Evolutionary conservation across 1,140 invertebrate species (phyloP).

Genomic region (Euborellia annulipes): DNA sequence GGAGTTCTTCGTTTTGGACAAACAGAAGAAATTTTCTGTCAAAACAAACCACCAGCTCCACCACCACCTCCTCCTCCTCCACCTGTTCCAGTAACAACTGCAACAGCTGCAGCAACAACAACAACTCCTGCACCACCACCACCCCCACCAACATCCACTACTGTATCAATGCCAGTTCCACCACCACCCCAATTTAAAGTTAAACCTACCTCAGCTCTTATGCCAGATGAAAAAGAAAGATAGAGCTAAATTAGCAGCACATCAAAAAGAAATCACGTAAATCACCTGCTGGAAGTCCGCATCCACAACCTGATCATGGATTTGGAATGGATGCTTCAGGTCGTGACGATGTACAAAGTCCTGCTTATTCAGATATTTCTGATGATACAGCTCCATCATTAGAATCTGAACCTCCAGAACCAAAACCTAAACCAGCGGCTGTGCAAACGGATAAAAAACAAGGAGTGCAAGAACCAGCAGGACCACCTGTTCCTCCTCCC

Average conservation of each 20-base stretch:
- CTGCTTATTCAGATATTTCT: conserved; percentile 93
- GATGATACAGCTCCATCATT: conserved; percentile 74
- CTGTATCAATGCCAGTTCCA: conserved; percentile 5
- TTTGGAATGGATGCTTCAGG: conserved; percentile 34
- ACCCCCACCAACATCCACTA: conserved; percentile 12
- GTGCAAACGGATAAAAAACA: conserved; percentile 13
- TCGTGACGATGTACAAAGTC: conserved; percentile 70
- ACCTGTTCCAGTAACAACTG: conserved; percentile 13
- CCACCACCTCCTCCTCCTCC: conserved; percentile 30
- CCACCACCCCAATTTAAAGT: conserved; percentile 42
- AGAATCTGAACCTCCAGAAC: conserved; percentile 36
- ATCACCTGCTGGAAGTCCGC: conserved; percentile 50
- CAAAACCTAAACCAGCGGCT: not conserved
- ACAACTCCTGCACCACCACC: not conserved
- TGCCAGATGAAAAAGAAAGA: conserved; percentile 49
- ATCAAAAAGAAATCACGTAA: conserved; percentile 54
- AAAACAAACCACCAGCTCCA: conserved; percentile 24
- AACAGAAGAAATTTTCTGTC: not conserved
- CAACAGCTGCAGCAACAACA: conserved; percentile 12
- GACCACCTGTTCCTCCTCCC: not conserved
- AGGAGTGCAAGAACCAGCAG: conserved; percentile 8
- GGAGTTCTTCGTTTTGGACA: not conserved
- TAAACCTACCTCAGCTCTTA: conserved; percentile 49
- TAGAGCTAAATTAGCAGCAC: conserved; percentile 26
- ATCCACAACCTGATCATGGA: conserved; percentile 40